These are phyloP conservation scores for Drosophila kikkawai DNA, from an alignment of 1,140 invertebrate genomes.

Conservation along the genomic window DNA sequence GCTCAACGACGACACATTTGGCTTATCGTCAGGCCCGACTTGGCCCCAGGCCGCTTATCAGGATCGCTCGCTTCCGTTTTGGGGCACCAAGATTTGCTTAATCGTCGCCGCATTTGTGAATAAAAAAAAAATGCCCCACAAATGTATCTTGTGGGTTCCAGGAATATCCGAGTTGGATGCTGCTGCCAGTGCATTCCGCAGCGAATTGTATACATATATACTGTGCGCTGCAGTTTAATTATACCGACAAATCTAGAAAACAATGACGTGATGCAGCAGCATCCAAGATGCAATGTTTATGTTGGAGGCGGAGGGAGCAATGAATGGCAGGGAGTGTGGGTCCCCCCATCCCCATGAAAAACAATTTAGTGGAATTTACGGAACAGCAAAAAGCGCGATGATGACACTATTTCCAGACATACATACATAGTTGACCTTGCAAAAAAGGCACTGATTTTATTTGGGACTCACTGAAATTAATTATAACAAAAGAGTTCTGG, in stretches of 20 bases:
- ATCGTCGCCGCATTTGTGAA: constrained; percentile 51
- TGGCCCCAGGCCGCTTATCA: constrained; percentile 63
- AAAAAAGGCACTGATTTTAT: constrained; percentile 8
- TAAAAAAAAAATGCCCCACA: constrained; percentile 17
- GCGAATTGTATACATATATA: constrained; percentile 16
- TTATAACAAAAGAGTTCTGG: neutral
- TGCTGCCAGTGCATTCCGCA: constrained; percentile 44
- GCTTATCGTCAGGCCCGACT: constrained; percentile 60
- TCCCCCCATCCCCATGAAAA: neutral
- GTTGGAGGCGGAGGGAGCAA: constrained; percentile 16
- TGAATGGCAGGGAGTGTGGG: constrained; percentile 10
- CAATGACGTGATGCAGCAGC: constrained; percentile 74
- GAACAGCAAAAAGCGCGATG: constrained; percentile 52
- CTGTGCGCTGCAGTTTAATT: constrained; percentile 69
- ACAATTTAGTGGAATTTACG: constrained; percentile 54
- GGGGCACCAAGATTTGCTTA: constrained; percentile 64
- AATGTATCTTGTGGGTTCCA: constrained; percentile 44
- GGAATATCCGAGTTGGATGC: constrained; percentile 50
- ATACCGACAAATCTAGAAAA: constrained; percentile 67
- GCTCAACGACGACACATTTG: constrained; percentile 64
- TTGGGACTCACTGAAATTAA: neutral
- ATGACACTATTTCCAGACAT: constrained; percentile 21
- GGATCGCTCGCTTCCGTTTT: constrained; percentile 67
- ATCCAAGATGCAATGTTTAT: constrained; percentile 38
- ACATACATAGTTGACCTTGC: constrained; percentile 39